A percentile compares a stretch with the other conserved stretches of the same genome.
Conservation (phyloP, 1,140 invertebrate species). For the Acromyrmex echinatior region DNA sequence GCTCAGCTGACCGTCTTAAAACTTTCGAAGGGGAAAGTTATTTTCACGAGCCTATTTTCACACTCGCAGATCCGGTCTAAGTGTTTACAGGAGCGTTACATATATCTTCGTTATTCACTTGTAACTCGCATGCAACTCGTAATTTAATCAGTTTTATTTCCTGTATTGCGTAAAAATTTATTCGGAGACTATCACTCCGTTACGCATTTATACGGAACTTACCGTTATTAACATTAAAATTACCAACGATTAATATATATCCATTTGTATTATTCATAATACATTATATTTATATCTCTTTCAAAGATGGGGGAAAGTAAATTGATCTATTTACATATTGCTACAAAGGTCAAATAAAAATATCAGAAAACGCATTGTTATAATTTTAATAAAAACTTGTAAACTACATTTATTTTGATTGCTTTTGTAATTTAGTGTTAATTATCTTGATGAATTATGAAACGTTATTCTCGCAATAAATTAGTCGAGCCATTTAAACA, state of each 20-base stretch:
- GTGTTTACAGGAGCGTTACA: conserved; percentile 64
- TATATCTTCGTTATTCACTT: conserved; percentile 63
- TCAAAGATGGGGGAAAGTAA: background rate
- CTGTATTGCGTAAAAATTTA: conserved; percentile 51
- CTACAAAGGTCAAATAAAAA: background rate
- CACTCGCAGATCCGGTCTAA: conserved; percentile 53
- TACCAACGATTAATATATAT: background rate
- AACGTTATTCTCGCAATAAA: background rate
- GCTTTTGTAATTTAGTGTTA: background rate
- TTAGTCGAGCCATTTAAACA: background rate
- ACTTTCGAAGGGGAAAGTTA: conserved; percentile 76
- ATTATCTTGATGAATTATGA: background rate
- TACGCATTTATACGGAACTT: conserved; percentile 1
- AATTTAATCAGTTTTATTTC: conserved; percentile 47
- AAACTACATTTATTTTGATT: background rate
- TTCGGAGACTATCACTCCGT: conserved; percentile 32
- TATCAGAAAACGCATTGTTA: background rate
- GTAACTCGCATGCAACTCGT: conserved; percentile 31
- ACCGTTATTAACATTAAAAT: background rate
- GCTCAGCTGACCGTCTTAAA: conserved; percentile 74
- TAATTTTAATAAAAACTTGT: background rate
- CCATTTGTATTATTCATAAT: background rate
- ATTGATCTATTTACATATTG: background rate
- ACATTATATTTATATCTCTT: background rate
- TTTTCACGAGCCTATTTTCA: conserved; percentile 73